phyloP scores from a whole-genome alignment of 2,888 invertebrate genomes.

The Seira ritae region DNA sequence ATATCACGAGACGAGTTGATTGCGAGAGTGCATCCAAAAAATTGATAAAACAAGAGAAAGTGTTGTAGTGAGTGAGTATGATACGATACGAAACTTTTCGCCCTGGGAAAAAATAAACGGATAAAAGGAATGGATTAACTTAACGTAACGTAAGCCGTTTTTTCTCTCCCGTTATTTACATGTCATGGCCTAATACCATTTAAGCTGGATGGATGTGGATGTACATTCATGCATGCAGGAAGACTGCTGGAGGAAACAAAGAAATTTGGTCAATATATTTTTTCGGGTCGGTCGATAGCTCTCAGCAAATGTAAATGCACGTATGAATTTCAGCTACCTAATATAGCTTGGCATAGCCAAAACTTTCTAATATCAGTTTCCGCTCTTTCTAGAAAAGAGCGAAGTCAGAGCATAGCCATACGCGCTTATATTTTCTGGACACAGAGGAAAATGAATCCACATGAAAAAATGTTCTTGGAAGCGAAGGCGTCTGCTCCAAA shows the following conservation, averaged over 20 bases:
- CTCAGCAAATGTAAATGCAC: neutral
- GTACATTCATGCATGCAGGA: neutral
- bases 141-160: slow-evolving; percentile 31
- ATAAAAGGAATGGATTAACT: slow-evolving; percentile 19
- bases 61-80: neutral
- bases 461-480: neutral
- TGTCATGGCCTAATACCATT: slow-evolving; percentile 15
- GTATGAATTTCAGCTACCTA: neutral
- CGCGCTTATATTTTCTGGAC: neutral
- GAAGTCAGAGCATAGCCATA: neutral
- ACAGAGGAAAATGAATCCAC: neutral
- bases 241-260: neutral
- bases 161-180: slow-evolving; percentile 22
- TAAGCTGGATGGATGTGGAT: neutral
- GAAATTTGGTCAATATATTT: slow-evolving; percentile 48
- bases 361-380: neutral
- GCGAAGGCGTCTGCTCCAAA: slow-evolving; percentile 5
- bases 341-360: neutral
- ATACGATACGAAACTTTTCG: neutral
- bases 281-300: slow-evolving; percentile 41
- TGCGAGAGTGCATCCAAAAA: neutral
- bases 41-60: slow-evolving; percentile 49
- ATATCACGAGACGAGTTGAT: too few species aligned
- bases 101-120: slow-evolving; percentile 12
- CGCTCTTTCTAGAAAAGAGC: neutral